Evolutionary conservation across 1,140 invertebrate species (phyloP).

Genomic region (Euura saliciscinereae): DNA sequence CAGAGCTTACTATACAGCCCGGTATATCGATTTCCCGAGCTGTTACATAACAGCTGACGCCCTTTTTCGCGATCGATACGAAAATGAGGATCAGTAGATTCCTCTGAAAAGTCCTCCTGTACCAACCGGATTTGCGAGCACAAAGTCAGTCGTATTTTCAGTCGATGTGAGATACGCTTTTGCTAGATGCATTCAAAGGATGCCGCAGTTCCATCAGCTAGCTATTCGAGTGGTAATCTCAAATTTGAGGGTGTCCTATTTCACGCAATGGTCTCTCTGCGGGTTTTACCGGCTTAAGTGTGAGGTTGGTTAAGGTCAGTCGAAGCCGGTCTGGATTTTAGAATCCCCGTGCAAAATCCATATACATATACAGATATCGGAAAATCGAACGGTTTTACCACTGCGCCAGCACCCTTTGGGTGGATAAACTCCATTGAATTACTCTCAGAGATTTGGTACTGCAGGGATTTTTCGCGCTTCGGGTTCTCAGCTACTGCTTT

Average conservation of each 20-base stretch:
- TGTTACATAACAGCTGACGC: no score
- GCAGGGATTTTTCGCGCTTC: neutral
- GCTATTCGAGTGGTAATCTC: neutral
- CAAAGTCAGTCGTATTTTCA: no score
- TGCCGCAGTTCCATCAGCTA: neutral
- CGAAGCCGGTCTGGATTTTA: neutral
- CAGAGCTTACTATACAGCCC: neutral
- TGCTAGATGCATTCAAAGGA: neutral
- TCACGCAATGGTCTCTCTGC: neutral
- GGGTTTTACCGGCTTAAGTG: neutral
- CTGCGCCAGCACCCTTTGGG: neutral
- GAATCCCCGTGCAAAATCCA: neutral
- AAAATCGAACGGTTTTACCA: neutral
- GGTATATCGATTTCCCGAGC: neutral
- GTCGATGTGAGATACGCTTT: no score
- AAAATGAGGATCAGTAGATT: no score
- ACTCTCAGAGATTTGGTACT: neutral
- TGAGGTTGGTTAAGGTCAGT: neutral
- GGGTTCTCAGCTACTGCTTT: neutral
- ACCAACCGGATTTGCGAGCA: no score
- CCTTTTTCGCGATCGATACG: no score
- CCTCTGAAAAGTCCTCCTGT: no score
- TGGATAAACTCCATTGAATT: slow-evolving; percentile 5
- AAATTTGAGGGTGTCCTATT: neutral
- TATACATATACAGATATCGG: neutral